Evolutionary conservation across 2,797 vertebrate species (phyloP).

Genomic region (Sebastes oblongus): DNA sequence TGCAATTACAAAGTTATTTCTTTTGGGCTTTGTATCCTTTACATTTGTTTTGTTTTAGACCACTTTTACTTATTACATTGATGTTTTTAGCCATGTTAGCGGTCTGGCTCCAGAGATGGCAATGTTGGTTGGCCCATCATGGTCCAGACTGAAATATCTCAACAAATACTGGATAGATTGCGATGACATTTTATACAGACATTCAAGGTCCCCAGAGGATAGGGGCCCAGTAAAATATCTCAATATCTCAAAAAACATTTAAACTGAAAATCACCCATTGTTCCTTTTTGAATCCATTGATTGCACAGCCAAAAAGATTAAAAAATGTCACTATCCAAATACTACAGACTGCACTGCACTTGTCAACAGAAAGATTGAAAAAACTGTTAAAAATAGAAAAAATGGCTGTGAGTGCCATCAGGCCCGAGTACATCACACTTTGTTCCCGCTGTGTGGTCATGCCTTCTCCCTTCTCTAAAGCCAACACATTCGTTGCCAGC

Average conservation of each 20-base stretch:
- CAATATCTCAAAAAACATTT: not conserved
- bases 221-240: not conserved
- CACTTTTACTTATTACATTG: not conserved
- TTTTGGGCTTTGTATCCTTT: not conserved
- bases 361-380: not conserved
- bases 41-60: not conserved
- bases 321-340: not conserved
- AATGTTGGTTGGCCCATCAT: not conserved
- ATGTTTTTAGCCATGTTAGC: not conserved
- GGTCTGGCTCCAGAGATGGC: not conserved
- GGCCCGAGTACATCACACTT: not conserved
- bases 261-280: not conserved
- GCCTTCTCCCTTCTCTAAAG: conserved; percentile 26
- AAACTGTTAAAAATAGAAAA: not conserved
- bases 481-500: conserved; percentile 49
- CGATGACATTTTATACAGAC: not conserved
- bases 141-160: not conserved
- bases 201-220: not conserved
- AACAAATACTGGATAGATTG: not conserved
- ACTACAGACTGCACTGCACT: not conserved
- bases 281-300: not conserved
- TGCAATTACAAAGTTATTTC: not conserved
- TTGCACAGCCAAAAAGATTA: not conserved
- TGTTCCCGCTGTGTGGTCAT: conserved; percentile 60
- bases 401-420: not conserved